A percentile compares a stretch with the other conserved stretches of the same genome.
phyloP scores from a whole-genome alignment of 1,140 invertebrate genomes.

The Pogonomyrmex californicus region DNA sequence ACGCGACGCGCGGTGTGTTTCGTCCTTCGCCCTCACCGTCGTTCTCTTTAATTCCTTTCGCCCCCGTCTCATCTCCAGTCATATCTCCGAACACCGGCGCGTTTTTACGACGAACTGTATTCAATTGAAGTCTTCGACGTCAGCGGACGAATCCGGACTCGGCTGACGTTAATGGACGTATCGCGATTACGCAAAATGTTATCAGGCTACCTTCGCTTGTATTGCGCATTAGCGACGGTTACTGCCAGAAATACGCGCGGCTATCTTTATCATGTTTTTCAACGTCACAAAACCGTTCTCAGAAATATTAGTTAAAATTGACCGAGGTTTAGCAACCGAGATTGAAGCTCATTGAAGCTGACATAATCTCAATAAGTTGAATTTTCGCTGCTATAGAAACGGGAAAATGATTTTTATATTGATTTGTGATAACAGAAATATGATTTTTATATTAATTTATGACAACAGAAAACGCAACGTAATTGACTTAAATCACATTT shows the following conservation, averaged over 20 bases:
- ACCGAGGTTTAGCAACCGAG: background rate
- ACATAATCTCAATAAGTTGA: constrained; percentile 35
- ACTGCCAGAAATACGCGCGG: constrained; percentile 25
- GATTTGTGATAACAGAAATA: background rate
- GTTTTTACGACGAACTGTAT: constrained; percentile 55
- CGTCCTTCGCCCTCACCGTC: constrained; percentile 36
- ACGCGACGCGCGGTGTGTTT: constrained; percentile 55
- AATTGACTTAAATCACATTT: constrained; percentile 11
- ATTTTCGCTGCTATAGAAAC: background rate
- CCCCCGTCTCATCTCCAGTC: constrained; percentile 14
- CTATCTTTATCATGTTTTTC: background rate
- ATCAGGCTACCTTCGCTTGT: background rate
- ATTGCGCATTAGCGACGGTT: constrained; percentile 34
- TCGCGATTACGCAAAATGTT: constrained; percentile 20
- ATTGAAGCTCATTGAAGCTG: constrained; percentile 13
- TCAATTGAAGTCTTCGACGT: constrained; percentile 48
- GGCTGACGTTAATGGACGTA: constrained; percentile 45
- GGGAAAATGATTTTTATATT: background rate
- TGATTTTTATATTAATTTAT: background rate
- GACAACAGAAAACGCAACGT: background rate
- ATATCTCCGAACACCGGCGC: constrained; percentile 29
- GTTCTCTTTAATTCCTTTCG: constrained; percentile 63
- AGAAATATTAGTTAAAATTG: background rate
- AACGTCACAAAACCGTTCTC: constrained; percentile 10
- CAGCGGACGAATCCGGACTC: background rate